phyloP scores from a whole-genome alignment of 2,113 vertebrate species.

The Tragelaphus imberbis region DNA sequence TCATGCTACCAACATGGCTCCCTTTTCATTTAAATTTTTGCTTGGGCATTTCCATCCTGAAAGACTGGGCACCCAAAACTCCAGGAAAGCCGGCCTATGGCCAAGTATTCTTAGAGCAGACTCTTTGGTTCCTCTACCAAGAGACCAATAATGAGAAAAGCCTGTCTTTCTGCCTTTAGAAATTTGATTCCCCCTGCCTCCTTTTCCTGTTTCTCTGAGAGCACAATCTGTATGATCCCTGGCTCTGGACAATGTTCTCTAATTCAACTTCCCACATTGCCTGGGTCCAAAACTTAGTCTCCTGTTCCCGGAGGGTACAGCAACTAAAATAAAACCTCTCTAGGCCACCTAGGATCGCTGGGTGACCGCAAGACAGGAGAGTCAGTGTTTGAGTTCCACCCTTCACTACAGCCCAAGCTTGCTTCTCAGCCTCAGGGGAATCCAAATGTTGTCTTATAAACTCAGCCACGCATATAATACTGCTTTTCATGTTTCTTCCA shows the following conservation, averaged over 20 bases:
- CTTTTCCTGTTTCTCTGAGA: neutral
- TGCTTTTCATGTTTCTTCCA: neutral
- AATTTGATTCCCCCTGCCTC: neutral
- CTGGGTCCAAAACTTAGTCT: neutral
- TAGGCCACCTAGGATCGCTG: neutral
- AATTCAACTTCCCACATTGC: neutral
- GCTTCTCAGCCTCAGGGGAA: neutral
- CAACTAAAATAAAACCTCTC: neutral
- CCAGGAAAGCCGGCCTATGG: neutral
- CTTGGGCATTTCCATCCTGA: neutral
- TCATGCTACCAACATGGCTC: neutral
- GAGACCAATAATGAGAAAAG: neutral
- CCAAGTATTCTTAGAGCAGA: conserved; percentile 14
- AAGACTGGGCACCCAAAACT: neutral
- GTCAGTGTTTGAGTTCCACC: neutral
- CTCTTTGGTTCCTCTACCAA: neutral
- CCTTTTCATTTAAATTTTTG: conserved; percentile 11
- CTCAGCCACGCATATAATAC: neutral
- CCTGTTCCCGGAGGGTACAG: neutral
- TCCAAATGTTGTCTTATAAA: neutral
- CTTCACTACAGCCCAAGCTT: neutral
- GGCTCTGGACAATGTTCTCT: neutral
- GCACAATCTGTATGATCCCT: neutral
- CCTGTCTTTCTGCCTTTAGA: neutral
- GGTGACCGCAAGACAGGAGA: neutral